Percentiles rank a stretch among this genome's conserved stretches.
These are phyloP conservation scores for Labeo calbasu DNA, from an alignment of 2,797 vertebrate genomes.

Conservation along the genomic window DNA sequence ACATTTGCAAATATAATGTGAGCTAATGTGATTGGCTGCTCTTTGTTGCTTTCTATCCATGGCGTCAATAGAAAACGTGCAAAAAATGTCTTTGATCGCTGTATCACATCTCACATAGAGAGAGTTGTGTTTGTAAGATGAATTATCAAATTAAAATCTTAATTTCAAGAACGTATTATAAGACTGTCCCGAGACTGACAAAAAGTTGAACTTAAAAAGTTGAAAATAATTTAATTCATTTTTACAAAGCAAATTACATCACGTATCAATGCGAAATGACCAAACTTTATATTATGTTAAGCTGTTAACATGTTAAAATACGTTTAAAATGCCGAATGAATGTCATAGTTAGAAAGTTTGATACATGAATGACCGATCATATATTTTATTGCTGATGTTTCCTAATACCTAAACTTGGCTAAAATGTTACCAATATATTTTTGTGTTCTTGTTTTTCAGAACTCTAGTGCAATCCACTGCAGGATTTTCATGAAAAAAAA, in stretches of 20 bases:
- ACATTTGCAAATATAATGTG: slow-evolving; percentile 3
- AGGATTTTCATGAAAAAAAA: slow-evolving; percentile 1
- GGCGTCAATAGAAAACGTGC: background rate
- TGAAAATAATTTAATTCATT: too few species aligned
- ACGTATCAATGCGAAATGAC: background rate
- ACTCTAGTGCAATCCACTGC: background rate
- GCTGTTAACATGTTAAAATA: background rate
- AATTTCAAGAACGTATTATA: background rate
- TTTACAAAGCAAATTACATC: background rate
- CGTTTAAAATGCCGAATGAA: background rate
- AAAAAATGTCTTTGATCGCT: background rate
- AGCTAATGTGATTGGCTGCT: background rate
- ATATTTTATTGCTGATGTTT: background rate
- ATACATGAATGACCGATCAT: background rate
- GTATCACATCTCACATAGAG: background rate
- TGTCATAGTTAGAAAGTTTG: background rate
- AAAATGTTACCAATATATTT: background rate
- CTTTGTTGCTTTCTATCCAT: background rate
- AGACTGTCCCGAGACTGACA: background rate
- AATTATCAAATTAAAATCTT: background rate
- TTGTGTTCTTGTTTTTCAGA: background rate
- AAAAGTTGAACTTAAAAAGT: too few species aligned
- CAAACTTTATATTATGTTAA: background rate
- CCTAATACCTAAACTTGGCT: background rate
- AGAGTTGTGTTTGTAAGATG: background rate